Evolutionary conservation across 2,113 vertebrate species (phyloP).

Genomic region (Eurypyga helias): DNA sequence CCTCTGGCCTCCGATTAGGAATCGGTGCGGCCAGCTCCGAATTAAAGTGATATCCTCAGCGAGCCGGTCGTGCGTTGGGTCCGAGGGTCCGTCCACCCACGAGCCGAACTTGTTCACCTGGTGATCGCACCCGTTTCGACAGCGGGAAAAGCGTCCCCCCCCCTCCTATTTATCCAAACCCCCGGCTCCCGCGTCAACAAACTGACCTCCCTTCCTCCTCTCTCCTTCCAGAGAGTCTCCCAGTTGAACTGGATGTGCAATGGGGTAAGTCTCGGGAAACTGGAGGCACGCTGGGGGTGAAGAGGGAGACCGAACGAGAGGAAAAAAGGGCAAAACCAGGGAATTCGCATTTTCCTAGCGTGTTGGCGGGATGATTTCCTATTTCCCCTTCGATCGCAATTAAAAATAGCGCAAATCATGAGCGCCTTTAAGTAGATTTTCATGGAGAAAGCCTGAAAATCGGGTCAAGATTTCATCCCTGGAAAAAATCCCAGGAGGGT

Average conservation of each 20-base stretch:
- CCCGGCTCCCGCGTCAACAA: neutral
- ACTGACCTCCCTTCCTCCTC: neutral
- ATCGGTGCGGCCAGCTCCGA: too few species aligned
- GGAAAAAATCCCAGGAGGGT: neutral
- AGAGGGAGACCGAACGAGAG: neutral
- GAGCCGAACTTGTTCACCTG: neutral
- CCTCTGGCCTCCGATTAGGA: too few species aligned
- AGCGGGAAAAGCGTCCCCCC: neutral
- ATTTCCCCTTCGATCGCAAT: neutral
- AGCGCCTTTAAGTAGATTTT: neutral
- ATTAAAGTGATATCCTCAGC: neutral
- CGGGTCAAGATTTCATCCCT: neutral
- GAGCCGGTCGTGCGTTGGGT: neutral
- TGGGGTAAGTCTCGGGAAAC: neutral
- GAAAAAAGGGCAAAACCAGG: neutral
- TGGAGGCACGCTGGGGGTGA: neutral
- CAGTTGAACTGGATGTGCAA: neutral
- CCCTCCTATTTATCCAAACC: rapidly evolving
- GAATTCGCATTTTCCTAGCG: neutral
- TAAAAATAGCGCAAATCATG: neutral
- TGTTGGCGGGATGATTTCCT: neutral
- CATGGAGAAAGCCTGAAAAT: neutral
- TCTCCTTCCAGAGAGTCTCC: neutral
- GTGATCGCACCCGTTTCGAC: neutral
- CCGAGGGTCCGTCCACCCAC: neutral